These are phyloP conservation scores for Echinops telfairi DNA, from an alignment of 2,113 vertebrate genomes.

Conservation along the genomic window DNA sequence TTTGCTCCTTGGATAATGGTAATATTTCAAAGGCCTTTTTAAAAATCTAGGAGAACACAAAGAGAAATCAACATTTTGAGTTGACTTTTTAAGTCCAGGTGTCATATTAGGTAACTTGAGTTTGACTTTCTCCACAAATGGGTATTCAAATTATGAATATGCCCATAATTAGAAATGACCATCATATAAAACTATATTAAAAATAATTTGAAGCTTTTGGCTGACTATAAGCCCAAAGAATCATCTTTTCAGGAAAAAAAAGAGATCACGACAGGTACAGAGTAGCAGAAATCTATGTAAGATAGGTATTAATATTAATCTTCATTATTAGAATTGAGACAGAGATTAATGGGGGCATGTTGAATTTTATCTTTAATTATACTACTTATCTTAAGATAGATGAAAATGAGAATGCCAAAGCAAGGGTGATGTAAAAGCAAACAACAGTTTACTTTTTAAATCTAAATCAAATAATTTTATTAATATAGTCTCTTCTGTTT, in stretches of 20 bases:
- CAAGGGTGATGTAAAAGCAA: not conserved
- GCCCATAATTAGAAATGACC: not conserved
- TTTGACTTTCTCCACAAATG: not conserved
- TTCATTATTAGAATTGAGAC: not conserved
- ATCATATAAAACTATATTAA: not conserved
- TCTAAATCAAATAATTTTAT: not conserved
- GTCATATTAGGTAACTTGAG: not conserved
- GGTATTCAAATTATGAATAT: not conserved
- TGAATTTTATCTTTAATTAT: not conserved
- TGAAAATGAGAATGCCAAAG: not conserved
- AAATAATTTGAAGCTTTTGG: not conserved
- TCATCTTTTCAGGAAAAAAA: not conserved
- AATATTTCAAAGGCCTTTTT: constrained; percentile 72
- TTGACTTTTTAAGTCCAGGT: constrained; percentile 49
- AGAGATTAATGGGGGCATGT: not conserved
- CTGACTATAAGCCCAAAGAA: not conserved
- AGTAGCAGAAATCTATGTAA: not conserved
- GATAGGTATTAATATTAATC: fast-evolving
- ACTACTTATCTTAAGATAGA: not conserved
- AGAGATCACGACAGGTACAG: not conserved
- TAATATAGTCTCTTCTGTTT: not conserved
- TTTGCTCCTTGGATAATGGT: constrained; percentile 64
- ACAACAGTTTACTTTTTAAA: not conserved
- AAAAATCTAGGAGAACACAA: not conserved
- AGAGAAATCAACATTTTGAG: constrained; percentile 47